Evolutionary conservation across 2,797 vertebrate species (phyloP).

Genomic region (Distichodus sexfasciatus): DNA sequence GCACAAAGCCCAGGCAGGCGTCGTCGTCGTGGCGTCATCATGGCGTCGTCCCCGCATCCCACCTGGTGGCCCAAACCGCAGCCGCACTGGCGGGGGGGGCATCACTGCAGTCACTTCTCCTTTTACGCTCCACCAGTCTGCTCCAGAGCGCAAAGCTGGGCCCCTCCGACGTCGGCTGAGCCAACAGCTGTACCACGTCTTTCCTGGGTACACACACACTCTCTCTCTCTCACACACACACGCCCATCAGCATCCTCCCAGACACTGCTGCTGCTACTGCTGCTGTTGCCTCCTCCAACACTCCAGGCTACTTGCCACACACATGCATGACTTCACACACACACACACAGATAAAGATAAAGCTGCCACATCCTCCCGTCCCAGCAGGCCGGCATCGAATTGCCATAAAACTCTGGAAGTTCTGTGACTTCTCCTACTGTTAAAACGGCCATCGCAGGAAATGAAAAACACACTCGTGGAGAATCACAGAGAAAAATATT

Average conservation of each 20-base stretch:
- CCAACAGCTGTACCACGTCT: constrained; percentile 51
- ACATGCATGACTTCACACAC: constrained; percentile 35
- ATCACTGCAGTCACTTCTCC: constrained; percentile 45
- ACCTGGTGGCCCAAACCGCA: constrained; percentile 40
- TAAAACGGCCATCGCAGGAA: too few species aligned
- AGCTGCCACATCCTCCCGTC: not conserved
- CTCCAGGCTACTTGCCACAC: constrained; percentile 29
- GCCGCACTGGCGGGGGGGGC: constrained; percentile 29
- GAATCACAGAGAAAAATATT: too few species aligned
- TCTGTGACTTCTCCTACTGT: not conserved
- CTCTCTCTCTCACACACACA: constrained; percentile 38
- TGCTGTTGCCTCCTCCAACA: constrained; percentile 30
- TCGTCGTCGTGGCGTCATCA: too few species aligned
- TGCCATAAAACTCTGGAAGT: not conserved
- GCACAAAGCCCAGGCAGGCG: constrained; percentile 42
- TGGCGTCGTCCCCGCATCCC: constrained; percentile 28
- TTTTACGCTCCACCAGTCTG: constrained; percentile 51
- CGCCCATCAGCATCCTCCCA: constrained; percentile 29
- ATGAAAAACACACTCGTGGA: too few species aligned
- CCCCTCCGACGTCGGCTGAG: constrained; percentile 44
- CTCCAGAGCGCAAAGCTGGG: constrained; percentile 50
- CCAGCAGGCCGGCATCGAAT: not conserved
- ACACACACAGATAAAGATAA: constrained; percentile 17
- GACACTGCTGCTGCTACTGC: constrained; percentile 27
- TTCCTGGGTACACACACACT: constrained; percentile 35